A percentile compares a stretch with the other conserved stretches of the same genome.
Conservation (phyloP, 1,140 invertebrate species). For the Ditylenchus dipsaci region DNA sequence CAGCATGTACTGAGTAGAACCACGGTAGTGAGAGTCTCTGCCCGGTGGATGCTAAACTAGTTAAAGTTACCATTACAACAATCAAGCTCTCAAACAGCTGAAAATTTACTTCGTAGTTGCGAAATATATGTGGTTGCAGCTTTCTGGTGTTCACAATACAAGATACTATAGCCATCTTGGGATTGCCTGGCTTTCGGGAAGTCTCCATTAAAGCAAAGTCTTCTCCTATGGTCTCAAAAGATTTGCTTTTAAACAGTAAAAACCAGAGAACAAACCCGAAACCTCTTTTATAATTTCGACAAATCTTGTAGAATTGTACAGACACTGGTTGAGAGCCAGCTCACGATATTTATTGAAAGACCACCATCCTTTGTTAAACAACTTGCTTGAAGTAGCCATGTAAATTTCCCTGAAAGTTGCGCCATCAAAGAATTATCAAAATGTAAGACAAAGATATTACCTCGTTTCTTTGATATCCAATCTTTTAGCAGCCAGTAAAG, state of each 20-base stretch:
- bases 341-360: constrained; percentile 70
- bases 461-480: constrained; percentile 43
- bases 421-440: too few relatives aligned
- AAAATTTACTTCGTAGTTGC: constrained; percentile 54
- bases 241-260: constrained; percentile 1
- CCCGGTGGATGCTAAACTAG: constrained; percentile 67
- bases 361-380: constrained; percentile 41
- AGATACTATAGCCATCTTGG: constrained; percentile 47
- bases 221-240: constrained; percentile 33
- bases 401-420: constrained; percentile 17
- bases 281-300: constrained; percentile 70
- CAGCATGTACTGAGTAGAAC: constrained; percentile 64
- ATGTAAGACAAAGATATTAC: background rate
- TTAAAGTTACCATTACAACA: background rate
- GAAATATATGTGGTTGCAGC: constrained; percentile 80
- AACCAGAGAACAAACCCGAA: background rate
- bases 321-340: constrained; percentile 74
- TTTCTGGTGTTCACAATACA: constrained; percentile 71
- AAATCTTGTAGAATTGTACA: constrained; percentile 82
- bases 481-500: constrained; percentile 57
- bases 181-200: constrained; percentile 20
- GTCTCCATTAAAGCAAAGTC: constrained; percentile 40
- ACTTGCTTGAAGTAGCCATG: constrained; percentile 46
- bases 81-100: background rate
- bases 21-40: constrained; percentile 73